phyloP scores from a whole-genome alignment of 2,888 invertebrate genomes.

The Lingula anatina region DNA sequence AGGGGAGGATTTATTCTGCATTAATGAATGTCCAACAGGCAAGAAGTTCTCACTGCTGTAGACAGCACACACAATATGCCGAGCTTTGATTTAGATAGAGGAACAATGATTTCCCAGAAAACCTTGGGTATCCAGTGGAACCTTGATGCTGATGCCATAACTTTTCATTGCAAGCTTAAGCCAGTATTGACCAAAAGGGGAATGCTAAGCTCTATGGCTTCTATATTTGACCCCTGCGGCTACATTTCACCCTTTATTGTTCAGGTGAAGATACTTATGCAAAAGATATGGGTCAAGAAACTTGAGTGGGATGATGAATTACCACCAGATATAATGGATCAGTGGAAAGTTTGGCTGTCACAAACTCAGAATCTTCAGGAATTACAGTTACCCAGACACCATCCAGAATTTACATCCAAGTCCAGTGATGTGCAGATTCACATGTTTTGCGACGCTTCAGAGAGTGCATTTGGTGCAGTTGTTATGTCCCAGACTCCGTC shows the following conservation, averaged over 20 bases:
- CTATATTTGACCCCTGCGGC: conserved; percentile 1
- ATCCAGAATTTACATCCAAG: not conserved
- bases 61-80: too few relatives aligned
- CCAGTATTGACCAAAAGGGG: not conserved
- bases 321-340: not conserved
- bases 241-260: not conserved
- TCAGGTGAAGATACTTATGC: not conserved
- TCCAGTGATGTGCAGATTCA: not conserved
- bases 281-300: not conserved
- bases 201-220: not conserved
- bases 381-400: not conserved
- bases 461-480: conserved; percentile 1
- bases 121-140: too few relatives aligned
- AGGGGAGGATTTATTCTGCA: not conserved
- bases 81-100: too few relatives aligned
- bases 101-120: too few relatives aligned
- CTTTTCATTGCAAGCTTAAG: too few relatives aligned
- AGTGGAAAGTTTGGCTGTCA: not conserved
- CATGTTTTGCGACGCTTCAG: conserved; percentile 2
- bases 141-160: too few relatives aligned
- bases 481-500: too few relatives aligned
- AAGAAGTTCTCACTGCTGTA: too few relatives aligned
- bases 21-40: not conserved
- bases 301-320: not conserved
- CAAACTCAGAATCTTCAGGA: not conserved